Base-by-base conservation (phyloP, 2,888 invertebrate species). In the Lacanobia oleracea region DNA sequence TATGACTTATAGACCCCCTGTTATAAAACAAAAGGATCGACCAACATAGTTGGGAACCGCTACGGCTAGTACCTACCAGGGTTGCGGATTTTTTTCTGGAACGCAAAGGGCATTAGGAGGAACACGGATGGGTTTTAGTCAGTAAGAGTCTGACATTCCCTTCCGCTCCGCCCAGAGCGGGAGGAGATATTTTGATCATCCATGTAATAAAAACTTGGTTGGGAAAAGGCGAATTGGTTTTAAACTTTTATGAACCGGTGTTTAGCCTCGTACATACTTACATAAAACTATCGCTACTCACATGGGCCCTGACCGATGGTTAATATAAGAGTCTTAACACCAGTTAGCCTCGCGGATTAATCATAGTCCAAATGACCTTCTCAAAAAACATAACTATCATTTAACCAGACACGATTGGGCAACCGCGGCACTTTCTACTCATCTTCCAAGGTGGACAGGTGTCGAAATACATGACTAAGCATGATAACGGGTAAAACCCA, bases 301-400 rank as follows among this genome's bases (percentile, higher is more conserved):
- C 45, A 54, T 14, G 7, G 1, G 0, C 16, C 75, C 37, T 63
- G 53, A 54, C 75, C 75, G 10, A 3, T 8, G n/a, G 3, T 23
- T 1, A 2, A 5, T 18, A 6, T 37, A 27, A 27, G 27, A n/a
- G 5, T 12, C 12, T 37, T 57, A 33, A 51, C 6, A 73, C 33
- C 16, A 1, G 72, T 40, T 75, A 18, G 12, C 65, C 75, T 64
- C 10, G 75, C 16, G 5, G 23, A 14, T 70, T 40, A 40, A 40
- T 21, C 6, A 40, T 10, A 43, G 14, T 54, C 16, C 8, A 14
- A 6, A 6, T 54, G 27, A 54, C 72, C 75, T 72, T 65, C 40
- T 65, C n/a, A 54, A 40, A 65, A 61, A 37, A 53, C 37, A 62
- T 48, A 48, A 48, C 48, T 48, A 48, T 18, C 16, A 48, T 48